Base-by-base conservation (phyloP, 2,888 invertebrate genomes). In the Heliconius ismenius region DNA sequence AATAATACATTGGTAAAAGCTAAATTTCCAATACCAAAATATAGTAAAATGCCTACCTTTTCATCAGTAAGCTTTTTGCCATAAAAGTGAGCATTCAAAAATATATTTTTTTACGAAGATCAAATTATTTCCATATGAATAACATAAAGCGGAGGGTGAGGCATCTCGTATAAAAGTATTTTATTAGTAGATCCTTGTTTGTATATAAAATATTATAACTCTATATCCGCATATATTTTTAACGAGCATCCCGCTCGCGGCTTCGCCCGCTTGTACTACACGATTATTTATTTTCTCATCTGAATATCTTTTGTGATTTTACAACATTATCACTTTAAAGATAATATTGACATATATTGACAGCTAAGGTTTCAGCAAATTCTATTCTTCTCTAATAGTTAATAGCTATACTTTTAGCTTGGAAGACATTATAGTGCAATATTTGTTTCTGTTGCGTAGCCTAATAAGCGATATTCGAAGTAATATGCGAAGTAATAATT, bases 41-140 rank as follows among this genome's bases (percentile, higher is more conserved):
- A 49, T 7, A 49, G 21, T 49, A 49, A 49, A 49, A 49, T 49
- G 9, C 21, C 7, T 49, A 9, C 21, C 21, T 11, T 24, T 60
- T 60, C 15, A 24, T 21, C 68, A 21, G 49, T 49, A 21, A 49
- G 49, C 7, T 49, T 49, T 21, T 18, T 49, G 49, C 26, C 26
- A 68, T 49, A 68, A 43, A 26, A 54, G 49, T n/a, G 39, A 36
- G 26, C 43, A 74, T 60, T 75, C 63, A 26, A 76, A 76, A 64
- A 54, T 72, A 64, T 64, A 72, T 73, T 73, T 73, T 73, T 65
- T 49, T 21, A 76, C 58, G 76, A 13, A 28, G 43, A 73, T 76
- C 67, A 76, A 73, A 76, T 76, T 76, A 76, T 76, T 76, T 76
- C 76, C 73, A 73, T 76, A 76, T 73, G 76, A 76, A 54, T 67